Conservation (phyloP, 92 coral and sea anemone genomes). For the Epizoanthus rinbou region DNA sequence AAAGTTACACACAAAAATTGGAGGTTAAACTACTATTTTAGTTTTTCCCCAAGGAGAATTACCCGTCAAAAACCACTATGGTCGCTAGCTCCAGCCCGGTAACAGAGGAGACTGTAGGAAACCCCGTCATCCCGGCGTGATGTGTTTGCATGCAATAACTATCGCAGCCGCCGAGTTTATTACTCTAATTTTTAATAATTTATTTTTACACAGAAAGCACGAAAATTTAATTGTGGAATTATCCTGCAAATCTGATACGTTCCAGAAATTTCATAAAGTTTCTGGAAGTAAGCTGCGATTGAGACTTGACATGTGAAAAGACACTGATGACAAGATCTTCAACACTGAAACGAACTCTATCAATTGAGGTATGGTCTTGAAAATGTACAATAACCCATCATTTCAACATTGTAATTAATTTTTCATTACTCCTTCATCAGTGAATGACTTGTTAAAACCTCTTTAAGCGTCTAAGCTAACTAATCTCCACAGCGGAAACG, state of each 20-base stretch:
- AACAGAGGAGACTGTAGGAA: too few relatives aligned
- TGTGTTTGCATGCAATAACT: neutral
- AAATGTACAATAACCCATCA: conserved; percentile 36
- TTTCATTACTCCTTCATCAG: conserved; percentile 50
- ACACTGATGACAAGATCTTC: conserved; percentile 34
- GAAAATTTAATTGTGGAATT: neutral
- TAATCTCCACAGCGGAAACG: conserved; percentile 25
- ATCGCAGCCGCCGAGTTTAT: neutral
- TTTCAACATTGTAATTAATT: conserved; percentile 45
- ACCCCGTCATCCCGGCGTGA: too few relatives aligned
- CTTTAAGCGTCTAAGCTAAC: conserved; percentile 25
- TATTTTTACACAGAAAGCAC: neutral
- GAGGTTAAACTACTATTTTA: too few relatives aligned
- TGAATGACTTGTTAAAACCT: conserved; percentile 46
- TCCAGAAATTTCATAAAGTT: conserved; percentile 11
- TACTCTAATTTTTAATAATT: conserved; percentile 6
- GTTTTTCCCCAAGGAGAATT: too few relatives aligned
- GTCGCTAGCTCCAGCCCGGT: too few relatives aligned
- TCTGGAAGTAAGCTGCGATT: conserved; percentile 8
- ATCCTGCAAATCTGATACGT: neutral
- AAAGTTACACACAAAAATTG: too few relatives aligned
- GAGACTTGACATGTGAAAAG: conserved; percentile 32
- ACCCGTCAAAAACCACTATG: too few relatives aligned
- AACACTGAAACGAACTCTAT: conserved; percentile 20
- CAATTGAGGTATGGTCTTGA: conserved; percentile 27